Evolutionary conservation across 2,888 invertebrate genomes (phyloP), one percentile per base, ranked within the genome.

Genomic region (Tachina fera): DNA sequence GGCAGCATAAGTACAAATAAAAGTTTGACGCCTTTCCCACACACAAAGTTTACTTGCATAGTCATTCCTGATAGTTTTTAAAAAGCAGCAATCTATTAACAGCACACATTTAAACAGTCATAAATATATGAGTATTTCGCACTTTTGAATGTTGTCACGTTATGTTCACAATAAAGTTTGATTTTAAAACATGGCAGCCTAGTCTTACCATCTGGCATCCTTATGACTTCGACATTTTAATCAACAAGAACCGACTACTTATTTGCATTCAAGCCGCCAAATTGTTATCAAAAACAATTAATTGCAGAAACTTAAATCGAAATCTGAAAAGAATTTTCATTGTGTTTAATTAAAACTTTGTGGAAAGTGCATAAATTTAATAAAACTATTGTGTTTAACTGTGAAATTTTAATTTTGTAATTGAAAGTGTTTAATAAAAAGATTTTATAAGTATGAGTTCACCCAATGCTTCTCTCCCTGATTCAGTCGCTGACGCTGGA

Each of bases 371-470:
- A n/a, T 22, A 22, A 14, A 3, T 41, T 41, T n/a, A 9, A n/a
- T 41, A 5, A 49, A 49, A 53, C 53, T 45, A 14, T 53, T 9
- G 31, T 45, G 45, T 47, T 45, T 11, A 45, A 56, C 10, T 56
- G 71, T 56, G 45, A 45, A 71, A 22, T 31, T 31, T 31, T 31
- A 31, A 31, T 31, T 4, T 45, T 58, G 0, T 39, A 45, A 51
- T 43, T 19, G 3, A 60, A 14, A 70, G 47, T 67, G n/a, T 43
- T n/a, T 75, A 14, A 56, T 3, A 22, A 45, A 58, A 47, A 63
- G 16, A 13, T 6, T 14, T 6, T 79, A 13, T 2, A 72, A 75
- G 6, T 13, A 85, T 85, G 85, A 63, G 56, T 72, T 80, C 74
- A 1, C 53, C 43, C 0, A 83, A 43, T 9, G 63, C 11, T 51